A percentile compares a stretch with the other conserved stretches of the same genome.
Evolutionary conservation across 2,797 vertebrate species (phyloP).

Genomic region (Squalus acanthias): DNA sequence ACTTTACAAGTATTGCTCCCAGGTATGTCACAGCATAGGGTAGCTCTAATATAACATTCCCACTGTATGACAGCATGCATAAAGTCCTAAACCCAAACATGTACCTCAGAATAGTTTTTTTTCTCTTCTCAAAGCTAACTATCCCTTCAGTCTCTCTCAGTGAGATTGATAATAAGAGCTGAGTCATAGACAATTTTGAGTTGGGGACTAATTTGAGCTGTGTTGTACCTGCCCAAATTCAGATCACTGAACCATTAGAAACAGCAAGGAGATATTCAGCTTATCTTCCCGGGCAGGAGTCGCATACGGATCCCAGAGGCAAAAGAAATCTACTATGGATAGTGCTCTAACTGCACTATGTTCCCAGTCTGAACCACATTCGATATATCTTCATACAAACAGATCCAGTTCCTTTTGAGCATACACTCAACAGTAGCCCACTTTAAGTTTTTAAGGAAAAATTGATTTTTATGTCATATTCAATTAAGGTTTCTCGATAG

Average conservation of each 20-base stretch:
- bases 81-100: not conserved
- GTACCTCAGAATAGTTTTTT: not conserved
- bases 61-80: not conserved
- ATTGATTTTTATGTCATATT: not conserved
- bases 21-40: not conserved
- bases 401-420: not conserved
- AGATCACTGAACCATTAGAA: not conserved
- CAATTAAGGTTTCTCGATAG: not conserved
- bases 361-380: not conserved
- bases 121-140: not conserved
- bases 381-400: not conserved
- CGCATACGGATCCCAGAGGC: not conserved
- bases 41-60: not conserved
- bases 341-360: not conserved
- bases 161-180: not conserved
- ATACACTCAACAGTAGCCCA: not conserved
- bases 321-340: not conserved
- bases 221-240: not conserved
- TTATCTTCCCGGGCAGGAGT: not conserved
- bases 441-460: not conserved
- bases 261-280: not conserved
- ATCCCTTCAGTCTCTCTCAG: not conserved
- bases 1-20: not conserved
- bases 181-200: not conserved
- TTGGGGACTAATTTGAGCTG: not conserved